These are phyloP conservation scores for Cisticola juncidis DNA, from an alignment of 2,113 vertebrate species.

Conservation along the genomic window DNA sequence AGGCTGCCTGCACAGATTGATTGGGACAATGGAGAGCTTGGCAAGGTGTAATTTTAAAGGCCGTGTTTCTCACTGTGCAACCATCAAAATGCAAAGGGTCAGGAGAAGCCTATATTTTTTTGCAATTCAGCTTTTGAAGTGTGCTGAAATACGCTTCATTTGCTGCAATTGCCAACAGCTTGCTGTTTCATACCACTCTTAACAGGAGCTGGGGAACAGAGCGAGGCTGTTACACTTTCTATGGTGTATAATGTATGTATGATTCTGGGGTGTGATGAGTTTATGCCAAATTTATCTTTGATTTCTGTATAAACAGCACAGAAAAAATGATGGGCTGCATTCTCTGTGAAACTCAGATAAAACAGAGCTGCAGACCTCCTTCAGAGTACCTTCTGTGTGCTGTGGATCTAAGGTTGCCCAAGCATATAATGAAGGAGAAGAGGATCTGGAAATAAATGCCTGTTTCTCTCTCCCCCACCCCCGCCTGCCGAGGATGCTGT, in stretches of 20 bases:
- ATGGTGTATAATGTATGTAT: conserved; percentile 56
- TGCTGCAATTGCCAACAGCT: conserved; percentile 63
- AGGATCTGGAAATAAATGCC: conserved; percentile 51
- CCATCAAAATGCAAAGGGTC: conserved; percentile 74
- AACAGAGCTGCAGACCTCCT: conserved; percentile 46
- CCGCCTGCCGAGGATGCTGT: not conserved
- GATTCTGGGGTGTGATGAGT: conserved; percentile 56
- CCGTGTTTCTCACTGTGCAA: conserved; percentile 63
- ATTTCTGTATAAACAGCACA: conserved; percentile 55
- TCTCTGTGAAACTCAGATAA: conserved; percentile 48
- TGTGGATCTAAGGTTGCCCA: conserved; percentile 29
- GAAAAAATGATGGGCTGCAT: conserved; percentile 47
- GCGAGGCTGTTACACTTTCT: conserved; percentile 46
- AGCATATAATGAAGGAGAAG: conserved; percentile 38
- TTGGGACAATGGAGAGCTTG: conserved; percentile 53
- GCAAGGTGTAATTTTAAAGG: conserved; percentile 70
- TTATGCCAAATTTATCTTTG: conserved; percentile 56
- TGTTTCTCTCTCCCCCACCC: not conserved
- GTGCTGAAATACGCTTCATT: conserved; percentile 64
- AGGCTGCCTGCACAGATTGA: conserved; percentile 23
- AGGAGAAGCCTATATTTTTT: conserved; percentile 67
- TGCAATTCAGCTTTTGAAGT: conserved; percentile 71
- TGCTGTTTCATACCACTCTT: conserved; percentile 45
- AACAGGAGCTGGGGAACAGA: conserved; percentile 42
- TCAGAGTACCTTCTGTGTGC: conserved; percentile 46